phyloP scores from a whole-genome alignment of 1,140 invertebrate genomes.

The Drosophila navojoa region DNA sequence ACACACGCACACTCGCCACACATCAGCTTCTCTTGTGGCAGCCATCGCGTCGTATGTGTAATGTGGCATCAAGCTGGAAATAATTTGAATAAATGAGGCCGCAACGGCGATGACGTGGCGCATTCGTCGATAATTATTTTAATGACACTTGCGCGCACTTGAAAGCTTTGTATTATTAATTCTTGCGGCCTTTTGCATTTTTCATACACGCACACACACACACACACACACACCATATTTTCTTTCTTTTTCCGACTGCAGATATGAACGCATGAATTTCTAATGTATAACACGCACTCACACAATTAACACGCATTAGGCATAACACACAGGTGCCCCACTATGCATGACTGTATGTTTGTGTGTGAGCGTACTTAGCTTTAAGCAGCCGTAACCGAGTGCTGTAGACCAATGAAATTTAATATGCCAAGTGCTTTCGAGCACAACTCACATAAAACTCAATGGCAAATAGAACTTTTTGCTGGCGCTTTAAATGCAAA shows the following conservation, averaged over 20 bases:
- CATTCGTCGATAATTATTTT: slow-evolving; percentile 61
- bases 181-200: slow-evolving; percentile 45
- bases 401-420: slow-evolving; percentile 19
- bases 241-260: slow-evolving; percentile 4
- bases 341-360: background rate
- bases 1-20: background rate
- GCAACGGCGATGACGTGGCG: slow-evolving; percentile 13
- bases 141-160: slow-evolving; percentile 40
- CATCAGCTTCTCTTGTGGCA: background rate
- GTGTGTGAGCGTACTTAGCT: background rate
- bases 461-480: slow-evolving; percentile 33
- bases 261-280: slow-evolving; percentile 23
- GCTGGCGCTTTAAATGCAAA: slow-evolving; percentile 16
- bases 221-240: slow-evolving; percentile 10
- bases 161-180: slow-evolving; percentile 52
- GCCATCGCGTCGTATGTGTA: slow-evolving; percentile 33
- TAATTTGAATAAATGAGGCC: slow-evolving; percentile 58
- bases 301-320: slow-evolving; percentile 38
- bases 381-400: slow-evolving; percentile 15
- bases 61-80: slow-evolving; percentile 59
- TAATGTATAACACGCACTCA: slow-evolving; percentile 43
- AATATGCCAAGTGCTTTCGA: slow-evolving; percentile 36
- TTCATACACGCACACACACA: slow-evolving; percentile 25
- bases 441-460: slow-evolving; percentile 26
- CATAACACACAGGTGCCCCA: slow-evolving; percentile 20